phyloP scores from a whole-genome alignment of 2,888 invertebrate genomes.

The Drosophila recens region DNA sequence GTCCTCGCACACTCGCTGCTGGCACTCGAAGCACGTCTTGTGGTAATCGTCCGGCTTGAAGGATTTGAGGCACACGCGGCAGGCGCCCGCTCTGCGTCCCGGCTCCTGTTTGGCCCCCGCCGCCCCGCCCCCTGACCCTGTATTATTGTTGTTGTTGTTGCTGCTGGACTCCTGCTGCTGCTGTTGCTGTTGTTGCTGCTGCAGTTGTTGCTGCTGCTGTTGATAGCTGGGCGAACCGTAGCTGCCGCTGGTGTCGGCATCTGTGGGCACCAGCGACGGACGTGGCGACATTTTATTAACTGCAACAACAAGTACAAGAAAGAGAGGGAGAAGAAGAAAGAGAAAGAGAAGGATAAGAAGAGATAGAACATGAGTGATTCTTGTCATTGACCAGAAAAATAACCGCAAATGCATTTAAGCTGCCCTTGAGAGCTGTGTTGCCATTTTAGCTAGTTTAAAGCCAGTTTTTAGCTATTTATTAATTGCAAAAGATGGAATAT shows the following conservation, averaged over 20 bases:
- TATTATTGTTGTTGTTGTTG: conserved; percentile 80
- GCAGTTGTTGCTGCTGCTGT: conserved; percentile 74
- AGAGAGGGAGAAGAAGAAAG: not conserved
- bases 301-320: conserved; percentile 73
- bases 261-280: conserved; percentile 87
- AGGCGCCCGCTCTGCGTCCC: conserved; percentile 91
- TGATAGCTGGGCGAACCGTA: conserved; percentile 76
- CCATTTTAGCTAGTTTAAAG: not conserved
- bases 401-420: conserved; percentile 46
- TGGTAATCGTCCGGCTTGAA: conserved; percentile 95
- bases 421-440: not conserved
- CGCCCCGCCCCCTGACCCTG: conserved; percentile 31
- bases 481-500: not conserved
- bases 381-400: conserved; percentile 5
- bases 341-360: conserved; percentile 2
- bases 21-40: conserved; percentile 95
- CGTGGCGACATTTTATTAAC: conserved; percentile 91
- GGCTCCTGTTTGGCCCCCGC: conserved; percentile 87
- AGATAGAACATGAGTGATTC: not conserved
- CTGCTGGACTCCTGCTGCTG: conserved; percentile 74
- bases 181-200: conserved; percentile 72
- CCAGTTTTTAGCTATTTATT: not conserved
- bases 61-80: conserved; percentile 94
- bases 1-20: conserved; percentile 96
- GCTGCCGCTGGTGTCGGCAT: conserved; percentile 80